A percentile compares a stretch with the other conserved stretches of the same genome.
These are phyloP conservation scores for Sminthurides aquaticus DNA, from an alignment of 2,888 invertebrate genomes.

Conservation along the genomic window DNA sequence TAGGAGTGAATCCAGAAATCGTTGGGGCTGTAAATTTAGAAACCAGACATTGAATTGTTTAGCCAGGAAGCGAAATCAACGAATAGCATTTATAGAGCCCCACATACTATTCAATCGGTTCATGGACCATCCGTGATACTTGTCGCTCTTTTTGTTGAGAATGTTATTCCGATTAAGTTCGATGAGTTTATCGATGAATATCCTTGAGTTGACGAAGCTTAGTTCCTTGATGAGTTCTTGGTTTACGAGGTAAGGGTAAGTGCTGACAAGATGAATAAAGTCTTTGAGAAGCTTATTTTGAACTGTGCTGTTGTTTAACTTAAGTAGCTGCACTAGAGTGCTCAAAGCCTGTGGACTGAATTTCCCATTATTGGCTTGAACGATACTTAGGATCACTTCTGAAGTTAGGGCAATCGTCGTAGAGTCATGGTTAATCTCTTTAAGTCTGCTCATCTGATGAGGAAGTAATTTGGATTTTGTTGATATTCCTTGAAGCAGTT, in stretches of 20 bases:
- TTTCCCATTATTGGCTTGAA: conserved; percentile 19
- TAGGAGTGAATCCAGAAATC: conserved; percentile 20
- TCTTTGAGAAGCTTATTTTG: conserved; percentile 22
- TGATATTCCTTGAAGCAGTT: conserved; percentile 10
- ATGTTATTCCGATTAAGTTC: conserved; percentile 21
- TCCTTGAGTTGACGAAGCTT: conserved; percentile 21
- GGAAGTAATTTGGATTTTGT: conserved; percentile 19
- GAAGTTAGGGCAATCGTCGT: conserved; percentile 19
- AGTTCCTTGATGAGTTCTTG: conserved; percentile 23
- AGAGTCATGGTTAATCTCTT: conserved; percentile 15
- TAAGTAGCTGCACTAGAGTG: conserved; percentile 17
- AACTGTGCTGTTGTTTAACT: conserved; percentile 21
- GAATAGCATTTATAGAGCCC: background rate
- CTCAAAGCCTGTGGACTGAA: conserved; percentile 17
- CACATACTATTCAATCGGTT: conserved; percentile 15
- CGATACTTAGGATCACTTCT: conserved; percentile 16
- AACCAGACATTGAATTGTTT: background rate
- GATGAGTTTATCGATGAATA: conserved; percentile 22
- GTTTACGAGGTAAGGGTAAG: conserved; percentile 20
- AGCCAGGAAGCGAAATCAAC: background rate
- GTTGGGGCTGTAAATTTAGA: conserved; percentile 9
- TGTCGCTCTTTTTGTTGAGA: conserved; percentile 22
- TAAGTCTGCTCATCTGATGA: conserved; percentile 14
- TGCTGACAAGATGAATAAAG: conserved; percentile 13
- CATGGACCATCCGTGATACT: conserved; percentile 23